Evolutionary conservation across 1,140 invertebrate species (phyloP).

Genomic region (Lordiphosa collinella): DNA sequence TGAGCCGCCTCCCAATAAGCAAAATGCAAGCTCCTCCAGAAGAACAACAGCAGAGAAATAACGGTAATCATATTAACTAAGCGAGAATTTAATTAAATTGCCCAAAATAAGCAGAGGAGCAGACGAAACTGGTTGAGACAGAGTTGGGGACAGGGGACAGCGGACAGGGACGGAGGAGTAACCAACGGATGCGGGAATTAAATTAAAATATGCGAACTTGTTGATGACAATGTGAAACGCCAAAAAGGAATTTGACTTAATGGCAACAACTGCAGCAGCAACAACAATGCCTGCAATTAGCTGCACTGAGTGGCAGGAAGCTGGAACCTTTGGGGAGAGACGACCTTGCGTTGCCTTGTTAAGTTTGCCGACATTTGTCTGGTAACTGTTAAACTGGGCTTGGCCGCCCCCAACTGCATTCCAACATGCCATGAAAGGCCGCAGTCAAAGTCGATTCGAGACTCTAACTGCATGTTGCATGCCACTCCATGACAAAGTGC

Average conservation of each 20-base stretch:
- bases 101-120: slow-evolving; percentile 40
- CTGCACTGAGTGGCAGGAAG: slow-evolving; percentile 64
- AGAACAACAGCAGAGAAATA: slow-evolving; percentile 19
- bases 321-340: slow-evolving; percentile 28
- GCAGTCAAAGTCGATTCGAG: slow-evolving; percentile 13
- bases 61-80: slow-evolving; percentile 69
- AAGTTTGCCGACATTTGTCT: slow-evolving; percentile 62
- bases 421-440: slow-evolving; percentile 56
- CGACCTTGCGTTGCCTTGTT: slow-evolving; percentile 65
- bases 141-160: too few relatives aligned
- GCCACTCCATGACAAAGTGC: slow-evolving; percentile 43
- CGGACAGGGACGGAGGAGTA: too few relatives aligned
- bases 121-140: neutral
- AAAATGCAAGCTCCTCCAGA: neutral
- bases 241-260: slow-evolving; percentile 64
- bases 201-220: slow-evolving; percentile 53
- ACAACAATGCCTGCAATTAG: slow-evolving; percentile 57
- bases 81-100: slow-evolving; percentile 63
- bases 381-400: slow-evolving; percentile 47
- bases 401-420: slow-evolving; percentile 63
- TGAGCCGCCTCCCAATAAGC: slow-evolving; percentile 15
- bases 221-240: slow-evolving; percentile 57
- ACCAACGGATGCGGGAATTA: slow-evolving; percentile 41
- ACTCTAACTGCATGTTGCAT: slow-evolving; percentile 69
- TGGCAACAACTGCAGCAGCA: slow-evolving; percentile 17